phyloP scores from a whole-genome alignment of 2,888 invertebrate species.

The Scaptomyza polygonia region DNA sequence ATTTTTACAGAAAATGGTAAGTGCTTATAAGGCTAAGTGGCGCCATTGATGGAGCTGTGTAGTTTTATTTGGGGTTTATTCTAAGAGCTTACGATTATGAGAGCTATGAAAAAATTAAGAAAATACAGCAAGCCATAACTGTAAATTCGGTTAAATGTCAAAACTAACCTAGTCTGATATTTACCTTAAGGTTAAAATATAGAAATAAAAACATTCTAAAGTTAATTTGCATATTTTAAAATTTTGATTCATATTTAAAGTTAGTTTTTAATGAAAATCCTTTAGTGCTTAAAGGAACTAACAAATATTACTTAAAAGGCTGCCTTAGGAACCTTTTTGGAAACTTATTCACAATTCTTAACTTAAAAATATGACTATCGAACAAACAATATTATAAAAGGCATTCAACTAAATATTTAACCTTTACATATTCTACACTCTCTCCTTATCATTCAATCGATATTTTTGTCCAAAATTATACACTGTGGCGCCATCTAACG shows the following conservation, averaged over 20 bases:
- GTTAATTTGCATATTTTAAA: too few species aligned
- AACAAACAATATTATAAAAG: too few species aligned
- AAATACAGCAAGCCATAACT: background rate
- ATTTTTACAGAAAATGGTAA: background rate
- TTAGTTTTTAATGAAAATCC: too few species aligned
- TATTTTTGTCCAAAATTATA: background rate
- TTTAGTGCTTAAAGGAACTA: too few species aligned
- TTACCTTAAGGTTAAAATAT: too few species aligned
- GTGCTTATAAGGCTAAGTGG: background rate
- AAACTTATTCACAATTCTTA: too few species aligned
- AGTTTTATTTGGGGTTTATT: background rate
- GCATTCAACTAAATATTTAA: background rate
- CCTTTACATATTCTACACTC: background rate
- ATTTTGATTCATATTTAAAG: too few species aligned
- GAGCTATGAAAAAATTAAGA: background rate
- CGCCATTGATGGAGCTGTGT: background rate
- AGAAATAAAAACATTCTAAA: too few species aligned
- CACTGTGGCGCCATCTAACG: slow-evolving; percentile 26
- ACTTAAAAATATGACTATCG: too few species aligned
- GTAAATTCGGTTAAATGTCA: background rate
- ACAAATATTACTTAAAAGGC: too few species aligned
- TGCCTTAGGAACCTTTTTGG: too few species aligned
- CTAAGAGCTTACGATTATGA: background rate
- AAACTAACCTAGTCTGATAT: too few species aligned
- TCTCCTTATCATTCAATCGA: background rate